Base-by-base conservation (phyloP, 2,797 vertebrate species). In the Aselliscus stoliczkanus region DNA sequence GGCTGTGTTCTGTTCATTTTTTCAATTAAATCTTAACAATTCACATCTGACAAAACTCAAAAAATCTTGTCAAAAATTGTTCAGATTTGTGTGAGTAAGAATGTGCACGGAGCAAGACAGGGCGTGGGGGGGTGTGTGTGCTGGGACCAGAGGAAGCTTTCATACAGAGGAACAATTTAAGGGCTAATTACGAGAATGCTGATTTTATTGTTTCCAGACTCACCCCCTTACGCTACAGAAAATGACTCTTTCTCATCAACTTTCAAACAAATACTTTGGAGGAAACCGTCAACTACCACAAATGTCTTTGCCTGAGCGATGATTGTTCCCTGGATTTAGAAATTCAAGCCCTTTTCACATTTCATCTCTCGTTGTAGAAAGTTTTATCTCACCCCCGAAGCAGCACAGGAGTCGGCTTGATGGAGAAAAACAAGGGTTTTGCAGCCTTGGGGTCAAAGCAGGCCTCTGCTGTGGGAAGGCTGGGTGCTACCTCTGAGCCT, bases 21-120 rank as follows among this genome's bases (percentile, higher is more conserved):
- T 98, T 98, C 98, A 99, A 99, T 99, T 99, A 99, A 98, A 98
- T 98, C 98, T 98, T 98, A 98, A 98, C 98, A 98, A 98, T 98
- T 98, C 98, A 98, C 98, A 97, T 96, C 98, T 98, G 98, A 98
- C 98, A 99, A 98, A 99, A 98, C 98, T 98, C 98, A 97, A 98
- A 96, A 96, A 97, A 98, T 98, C 98, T 98, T 98, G 98, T 99
- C 98, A 98, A 98, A 98, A 98, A 98, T 98, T 21, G 80, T 98
- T 98, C 97, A 37, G 97, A 98, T 98, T 98, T 98, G 98, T 97
- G 97, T 97, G 96, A 37, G 96, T 97, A 97, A 96, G 98, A 96
- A 98, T 96, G 97, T 88, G 90, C 97, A 96, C 54, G 86, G 77
- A 95, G 97, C 96, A 94, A 90, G 96, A 94, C n/a, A n/a, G n/a